Base-by-base conservation (phyloP, 2,113 vertebrate species). In the Alces alces region DNA sequence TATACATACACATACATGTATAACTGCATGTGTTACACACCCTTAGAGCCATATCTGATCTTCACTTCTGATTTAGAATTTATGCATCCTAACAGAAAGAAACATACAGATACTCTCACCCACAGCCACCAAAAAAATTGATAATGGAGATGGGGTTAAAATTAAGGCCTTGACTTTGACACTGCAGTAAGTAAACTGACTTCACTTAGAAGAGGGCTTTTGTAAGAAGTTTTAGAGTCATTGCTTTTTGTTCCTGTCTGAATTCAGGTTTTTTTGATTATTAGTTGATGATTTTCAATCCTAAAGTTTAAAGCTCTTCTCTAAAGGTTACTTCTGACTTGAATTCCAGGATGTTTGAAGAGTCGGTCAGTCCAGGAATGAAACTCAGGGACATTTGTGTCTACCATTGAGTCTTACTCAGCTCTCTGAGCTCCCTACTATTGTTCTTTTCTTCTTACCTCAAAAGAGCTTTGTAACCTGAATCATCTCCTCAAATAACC, bases 31-130 rank as follows among this genome's bases (percentile, higher is more conserved):
- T 43, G 10, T 73, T 86, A 80, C 54, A 93, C 0, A 5, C 30
- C 27, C 25, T 33, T 54, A 85, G 88, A 82, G 23, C 27, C 3
- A n/a, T 45, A 11, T 19, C 16, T 85, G 21, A 33, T 70, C n/a
- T 88, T 96, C 33, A 86, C 23, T 95, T 94, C 58, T 94, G 30
- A 78, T 86, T 8, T 47, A 91, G 95, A 94, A 50, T 92, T 50
- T 84, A 9, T 95, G 52, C n/a, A 89, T 76, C 21, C 21, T 89
- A 66, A 54, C n/a, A 88, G 39, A 91, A 70, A 84, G 25, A 93
- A 60, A 54, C 1, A 3, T 13, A 82, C 1, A 76, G 30, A 50
- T 3, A 21, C 27, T 89, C 7, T 95, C 19, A 30, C 27, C 14
- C 2, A 6, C 30, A 96, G 28, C 52, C 23, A 88, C n/a, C 43